These are phyloP conservation scores for Emmelina monodactyla DNA, from an alignment of 2,888 invertebrate species.

Conservation along the genomic window DNA sequence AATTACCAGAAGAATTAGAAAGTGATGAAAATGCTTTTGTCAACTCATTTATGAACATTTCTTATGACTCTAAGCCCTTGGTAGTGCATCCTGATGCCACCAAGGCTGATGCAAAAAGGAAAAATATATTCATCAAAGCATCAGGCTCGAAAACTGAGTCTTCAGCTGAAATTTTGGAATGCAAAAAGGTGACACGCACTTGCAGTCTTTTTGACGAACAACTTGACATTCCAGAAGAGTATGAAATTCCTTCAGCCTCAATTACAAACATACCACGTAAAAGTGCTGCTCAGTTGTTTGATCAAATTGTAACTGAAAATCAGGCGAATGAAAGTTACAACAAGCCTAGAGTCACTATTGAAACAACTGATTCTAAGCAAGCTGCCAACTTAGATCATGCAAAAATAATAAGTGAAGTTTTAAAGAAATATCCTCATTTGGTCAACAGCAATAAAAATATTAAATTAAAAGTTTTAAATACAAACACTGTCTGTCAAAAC, in stretches of 20 bases:
- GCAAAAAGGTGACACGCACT: constrained; percentile 31
- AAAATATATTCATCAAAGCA: constrained; percentile 18
- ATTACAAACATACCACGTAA: constrained; percentile 11
- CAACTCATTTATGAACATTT: constrained; percentile 73
- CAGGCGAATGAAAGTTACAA: constrained; percentile 13
- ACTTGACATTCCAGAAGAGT: constrained; percentile 27
- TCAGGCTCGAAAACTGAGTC: constrained; percentile 43
- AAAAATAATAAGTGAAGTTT: constrained; percentile 85
- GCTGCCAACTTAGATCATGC: constrained; percentile 73
- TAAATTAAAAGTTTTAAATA: constrained; percentile 82
- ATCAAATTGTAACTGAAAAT: constrained; percentile 40
- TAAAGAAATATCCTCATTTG: constrained; percentile 88
- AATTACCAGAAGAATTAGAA: constrained; percentile 77
- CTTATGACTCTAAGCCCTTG: constrained; percentile 75
- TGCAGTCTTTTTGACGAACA: constrained; percentile 39
- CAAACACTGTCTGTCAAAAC: no score
- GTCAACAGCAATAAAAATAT: constrained; percentile 89
- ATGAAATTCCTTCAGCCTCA: constrained; percentile 25
- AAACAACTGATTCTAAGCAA: constrained; percentile 67
- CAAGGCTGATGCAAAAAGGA: constrained; percentile 37
- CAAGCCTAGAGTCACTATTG: constrained; percentile 62
- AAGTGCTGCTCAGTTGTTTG: constrained; percentile 42
- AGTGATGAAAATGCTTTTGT: constrained; percentile 68
- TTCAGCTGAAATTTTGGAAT: constrained; percentile 50
- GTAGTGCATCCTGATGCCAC: constrained; percentile 63